Base-by-base conservation (phyloP, 2,113 vertebrate species). In the Microcebus ravelobensis region DNA sequence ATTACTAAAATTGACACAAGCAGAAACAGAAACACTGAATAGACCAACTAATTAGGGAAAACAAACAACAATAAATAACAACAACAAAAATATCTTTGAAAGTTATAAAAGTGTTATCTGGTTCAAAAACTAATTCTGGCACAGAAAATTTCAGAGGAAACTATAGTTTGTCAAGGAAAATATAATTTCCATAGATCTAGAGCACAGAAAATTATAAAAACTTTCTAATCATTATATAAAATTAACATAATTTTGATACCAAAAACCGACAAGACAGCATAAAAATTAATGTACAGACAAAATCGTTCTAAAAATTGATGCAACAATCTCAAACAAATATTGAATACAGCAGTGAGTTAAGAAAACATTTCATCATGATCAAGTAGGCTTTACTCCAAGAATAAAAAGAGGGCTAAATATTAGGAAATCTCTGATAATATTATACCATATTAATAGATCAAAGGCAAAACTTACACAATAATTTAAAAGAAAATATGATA, bases 391-490 rank as follows among this genome's bases (percentile, higher is more conserved):
- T 74, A 36, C 31, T 94, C 81, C 36, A 91, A 95, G 42, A 85
- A 80, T 45, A 42, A 92, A 92, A 95, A 91, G 25, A 95, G 88
- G 34, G 86, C 52, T 50, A 83, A 86, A 91, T 80, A 93, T 61
- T 67, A 42, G 48, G 52, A 84, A 76, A 79, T 92, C 27, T 89
- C 25, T 74, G 31, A 48, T 92, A 84, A 61, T 29, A 15, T 4
- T 42, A 55, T 6, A 89, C 31, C 13, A 85, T 88, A 97, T 94
- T 71, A 92, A 94, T 42, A 95, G 21, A 95, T 85, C 67, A 90
- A 94, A 96, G 52, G 55, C 63, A 96, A 94, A 94, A 92, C 50
- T 92, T 90, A 70, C 45, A 81, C 6, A 84, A 45, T n/a, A 42
- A 29, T 36, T 65, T 84, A 84, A 83, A 61, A 42, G 61, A 42